Evolutionary conservation across 2,113 vertebrate species (phyloP).

Genomic region (Numenius arquata): DNA sequence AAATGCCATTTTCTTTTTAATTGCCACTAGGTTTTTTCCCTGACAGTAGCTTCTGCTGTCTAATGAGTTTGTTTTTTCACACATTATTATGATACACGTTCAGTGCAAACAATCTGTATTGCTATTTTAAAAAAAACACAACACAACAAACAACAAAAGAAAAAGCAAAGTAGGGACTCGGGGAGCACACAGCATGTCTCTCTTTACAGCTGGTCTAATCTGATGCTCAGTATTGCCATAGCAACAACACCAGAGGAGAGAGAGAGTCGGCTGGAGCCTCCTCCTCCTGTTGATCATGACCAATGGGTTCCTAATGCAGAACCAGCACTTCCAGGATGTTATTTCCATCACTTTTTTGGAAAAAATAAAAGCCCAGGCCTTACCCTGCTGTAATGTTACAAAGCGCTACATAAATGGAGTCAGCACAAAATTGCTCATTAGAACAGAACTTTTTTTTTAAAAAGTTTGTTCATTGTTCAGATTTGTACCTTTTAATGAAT

Average conservation of each 20-base stretch:
- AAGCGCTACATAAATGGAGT: not conserved
- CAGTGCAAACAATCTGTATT: not conserved
- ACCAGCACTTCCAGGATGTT: not conserved
- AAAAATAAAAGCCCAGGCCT: not conserved
- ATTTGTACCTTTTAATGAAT: not conserved
- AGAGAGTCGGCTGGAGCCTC: not conserved
- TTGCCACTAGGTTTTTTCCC: not conserved
- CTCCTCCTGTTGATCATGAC: slow-evolving; percentile 6
- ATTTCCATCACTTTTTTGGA: not conserved
- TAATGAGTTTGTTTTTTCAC: not conserved
- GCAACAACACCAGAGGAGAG: slow-evolving; percentile 9
- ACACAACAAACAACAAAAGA: slow-evolving; percentile 5
- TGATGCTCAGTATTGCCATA: slow-evolving; percentile 56
- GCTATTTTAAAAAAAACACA: not conserved
- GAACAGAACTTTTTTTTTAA: not conserved
- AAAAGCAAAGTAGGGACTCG: not conserved
- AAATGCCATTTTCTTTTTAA: not conserved
- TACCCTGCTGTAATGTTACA: not conserved
- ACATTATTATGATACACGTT: not conserved
- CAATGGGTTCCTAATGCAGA: not conserved
- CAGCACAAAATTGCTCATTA: not conserved
- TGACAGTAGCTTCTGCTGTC: not conserved
- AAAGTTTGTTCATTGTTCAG: not conserved
- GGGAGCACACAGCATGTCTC: slow-evolving; percentile 19
- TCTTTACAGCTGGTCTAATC: slow-evolving; percentile 17